These are phyloP conservation scores for Rhizomys pruinosus DNA, from an alignment of 2,113 vertebrate genomes.

Conservation along the genomic window DNA sequence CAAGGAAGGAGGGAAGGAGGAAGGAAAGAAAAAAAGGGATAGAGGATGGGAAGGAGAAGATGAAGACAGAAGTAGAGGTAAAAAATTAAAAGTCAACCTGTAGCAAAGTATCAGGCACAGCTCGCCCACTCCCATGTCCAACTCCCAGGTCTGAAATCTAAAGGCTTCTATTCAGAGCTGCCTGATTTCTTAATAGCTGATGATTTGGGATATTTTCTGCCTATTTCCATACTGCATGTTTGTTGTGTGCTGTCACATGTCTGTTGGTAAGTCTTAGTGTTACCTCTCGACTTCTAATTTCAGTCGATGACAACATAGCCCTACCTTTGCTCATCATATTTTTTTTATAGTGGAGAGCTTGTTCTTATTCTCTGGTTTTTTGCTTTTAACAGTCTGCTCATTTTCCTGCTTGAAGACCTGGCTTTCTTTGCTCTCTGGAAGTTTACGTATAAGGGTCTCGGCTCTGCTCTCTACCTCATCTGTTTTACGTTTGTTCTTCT, in stretches of 20 bases:
- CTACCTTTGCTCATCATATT: neutral
- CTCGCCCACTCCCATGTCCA: neutral
- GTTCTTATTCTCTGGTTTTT: neutral
- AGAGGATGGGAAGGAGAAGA: neutral
- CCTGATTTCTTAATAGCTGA: neutral
- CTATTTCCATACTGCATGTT: neutral
- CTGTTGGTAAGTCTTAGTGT: neutral
- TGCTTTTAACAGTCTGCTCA: neutral
- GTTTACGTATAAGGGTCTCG: neutral
- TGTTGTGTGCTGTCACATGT: neutral
- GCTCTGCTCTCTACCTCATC: neutral
- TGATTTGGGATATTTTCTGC: neutral
- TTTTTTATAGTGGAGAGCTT: neutral
- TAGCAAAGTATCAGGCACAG: neutral
- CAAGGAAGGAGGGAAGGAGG: neutral
- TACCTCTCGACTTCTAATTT: neutral
- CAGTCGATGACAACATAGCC: neutral
- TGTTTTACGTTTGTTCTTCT: neutral
- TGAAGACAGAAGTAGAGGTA: neutral
- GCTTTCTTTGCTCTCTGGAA: neutral
- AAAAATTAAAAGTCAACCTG: neutral
- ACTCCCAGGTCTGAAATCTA: neutral
- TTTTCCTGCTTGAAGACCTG: neutral
- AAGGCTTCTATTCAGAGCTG: neutral
- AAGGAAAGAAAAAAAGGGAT: neutral